phyloP scores from a whole-genome alignment of 2,113 vertebrate species.

The Alosa alosa region DNA sequence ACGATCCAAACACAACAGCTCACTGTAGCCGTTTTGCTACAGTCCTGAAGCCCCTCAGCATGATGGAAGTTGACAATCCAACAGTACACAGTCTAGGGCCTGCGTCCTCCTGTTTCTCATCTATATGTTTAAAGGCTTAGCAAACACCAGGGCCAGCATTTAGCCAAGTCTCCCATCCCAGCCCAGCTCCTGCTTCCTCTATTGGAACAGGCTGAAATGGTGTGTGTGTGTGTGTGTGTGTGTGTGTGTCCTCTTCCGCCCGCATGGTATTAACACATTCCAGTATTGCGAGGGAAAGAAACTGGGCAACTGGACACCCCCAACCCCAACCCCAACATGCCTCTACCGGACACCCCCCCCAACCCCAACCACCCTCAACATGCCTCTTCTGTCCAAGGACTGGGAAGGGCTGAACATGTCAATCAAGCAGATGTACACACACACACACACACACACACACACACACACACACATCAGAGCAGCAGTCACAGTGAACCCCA shows the following conservation, averaged over 20 bases:
- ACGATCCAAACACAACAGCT: neutral
- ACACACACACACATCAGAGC: neutral
- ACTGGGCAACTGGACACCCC: neutral
- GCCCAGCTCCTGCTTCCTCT: neutral
- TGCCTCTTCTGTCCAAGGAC: neutral
- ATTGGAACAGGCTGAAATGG: neutral
- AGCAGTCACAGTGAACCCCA: neutral
- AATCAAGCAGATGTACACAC: neutral
- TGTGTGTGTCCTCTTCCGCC: neutral
- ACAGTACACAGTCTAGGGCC: neutral
- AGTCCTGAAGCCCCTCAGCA: neutral
- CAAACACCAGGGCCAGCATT: neutral
- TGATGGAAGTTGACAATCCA: neutral
- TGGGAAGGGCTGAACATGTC: neutral
- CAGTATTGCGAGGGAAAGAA: neutral
- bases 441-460: neutral
- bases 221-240: constrained; percentile 6
- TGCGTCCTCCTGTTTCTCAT: neutral
- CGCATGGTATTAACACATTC: neutral
- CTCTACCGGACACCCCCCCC: neutral
- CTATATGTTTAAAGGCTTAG: constrained; percentile 12
- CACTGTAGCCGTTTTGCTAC: neutral
- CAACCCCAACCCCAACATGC: neutral
- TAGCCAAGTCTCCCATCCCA: neutral
- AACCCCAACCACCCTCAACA: neutral